Evolutionary conservation across 2,113 vertebrate genomes (phyloP).

Genomic region (Oreochromis niloticus): DNA sequence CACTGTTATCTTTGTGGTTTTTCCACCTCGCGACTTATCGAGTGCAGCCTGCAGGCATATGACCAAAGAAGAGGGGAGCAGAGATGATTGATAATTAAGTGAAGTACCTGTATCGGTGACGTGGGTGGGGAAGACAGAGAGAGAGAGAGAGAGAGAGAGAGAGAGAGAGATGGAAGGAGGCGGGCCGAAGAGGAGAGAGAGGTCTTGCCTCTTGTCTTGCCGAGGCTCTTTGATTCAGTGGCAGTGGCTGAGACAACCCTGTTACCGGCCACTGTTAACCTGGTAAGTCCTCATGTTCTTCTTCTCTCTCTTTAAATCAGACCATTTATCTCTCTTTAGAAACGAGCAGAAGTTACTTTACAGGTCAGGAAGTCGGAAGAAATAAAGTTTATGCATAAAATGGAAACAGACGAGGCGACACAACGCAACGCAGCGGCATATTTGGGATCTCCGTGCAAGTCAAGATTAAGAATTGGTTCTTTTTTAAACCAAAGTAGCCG

Average conservation of each 20-base stretch:
- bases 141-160: background rate
- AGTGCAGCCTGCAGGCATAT: slow-evolving; percentile 25
- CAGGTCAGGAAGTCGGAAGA: background rate
- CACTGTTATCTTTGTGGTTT: background rate
- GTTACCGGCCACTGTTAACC: slow-evolving; percentile 43
- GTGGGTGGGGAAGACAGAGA: background rate
- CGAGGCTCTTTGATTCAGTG: slow-evolving; percentile 52
- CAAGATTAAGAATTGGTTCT: background rate
- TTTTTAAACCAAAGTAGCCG: rapidly evolving
- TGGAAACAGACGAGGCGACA: background rate
- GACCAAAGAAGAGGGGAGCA: background rate
- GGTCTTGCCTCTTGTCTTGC: slow-evolving; percentile 54
- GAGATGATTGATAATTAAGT: slow-evolving; percentile 50
- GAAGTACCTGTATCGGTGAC: slow-evolving; percentile 63
- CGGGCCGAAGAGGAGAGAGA: slow-evolving; percentile 41
- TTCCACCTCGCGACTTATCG: background rate
- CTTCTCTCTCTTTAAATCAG: background rate
- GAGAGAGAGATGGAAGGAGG: slow-evolving; percentile 33
- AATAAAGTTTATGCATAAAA: background rate
- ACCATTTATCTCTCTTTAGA: background rate
- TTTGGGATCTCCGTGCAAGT: background rate
- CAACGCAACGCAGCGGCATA: background rate
- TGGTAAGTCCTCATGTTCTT: slow-evolving; percentile 44
- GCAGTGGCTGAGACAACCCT: slow-evolving; percentile 58
- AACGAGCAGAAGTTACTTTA: background rate